Percentiles rank a stretch among this genome's conserved stretches.
phyloP scores from a whole-genome alignment of 2,113 vertebrate species.

The Callocephalon fimbriatum region DNA sequence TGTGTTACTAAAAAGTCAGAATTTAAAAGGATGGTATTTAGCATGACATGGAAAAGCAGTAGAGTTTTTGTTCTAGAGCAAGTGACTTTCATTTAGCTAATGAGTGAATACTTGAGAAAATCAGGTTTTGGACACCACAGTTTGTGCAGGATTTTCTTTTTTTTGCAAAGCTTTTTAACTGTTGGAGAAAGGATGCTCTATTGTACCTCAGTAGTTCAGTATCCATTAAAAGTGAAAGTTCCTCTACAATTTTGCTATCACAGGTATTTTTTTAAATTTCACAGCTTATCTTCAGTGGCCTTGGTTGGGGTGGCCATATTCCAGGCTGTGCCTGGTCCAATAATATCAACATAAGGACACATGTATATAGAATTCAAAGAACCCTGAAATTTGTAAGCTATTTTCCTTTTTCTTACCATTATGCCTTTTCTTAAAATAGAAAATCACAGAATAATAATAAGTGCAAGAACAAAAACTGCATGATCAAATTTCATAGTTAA shows the following conservation, averaged over 20 bases:
- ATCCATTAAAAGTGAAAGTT: background rate
- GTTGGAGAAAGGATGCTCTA: background rate
- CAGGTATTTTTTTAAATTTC: background rate
- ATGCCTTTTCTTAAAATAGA: background rate
- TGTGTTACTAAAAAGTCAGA: background rate
- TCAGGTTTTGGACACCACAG: background rate
- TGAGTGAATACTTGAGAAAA: background rate
- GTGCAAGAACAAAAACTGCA: background rate
- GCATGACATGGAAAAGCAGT: background rate
- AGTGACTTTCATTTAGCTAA: background rate
- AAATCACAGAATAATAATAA: background rate
- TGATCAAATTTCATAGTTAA: background rate
- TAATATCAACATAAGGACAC: background rate
- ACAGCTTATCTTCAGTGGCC: background rate
- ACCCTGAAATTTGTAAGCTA: background rate
- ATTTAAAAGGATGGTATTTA: background rate
- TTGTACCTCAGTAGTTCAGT: background rate
- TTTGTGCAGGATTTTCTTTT: background rate
- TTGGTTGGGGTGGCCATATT: background rate
- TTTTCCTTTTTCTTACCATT: background rate
- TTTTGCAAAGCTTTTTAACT: background rate
- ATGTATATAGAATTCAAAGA: background rate
- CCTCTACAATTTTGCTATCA: background rate
- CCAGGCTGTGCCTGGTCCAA: background rate
- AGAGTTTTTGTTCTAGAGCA: background rate